Evolutionary conservation across 2,113 vertebrate genomes (phyloP), one percentile per base, ranked within the genome.

Genomic region (Sula dactylatra): DNA sequence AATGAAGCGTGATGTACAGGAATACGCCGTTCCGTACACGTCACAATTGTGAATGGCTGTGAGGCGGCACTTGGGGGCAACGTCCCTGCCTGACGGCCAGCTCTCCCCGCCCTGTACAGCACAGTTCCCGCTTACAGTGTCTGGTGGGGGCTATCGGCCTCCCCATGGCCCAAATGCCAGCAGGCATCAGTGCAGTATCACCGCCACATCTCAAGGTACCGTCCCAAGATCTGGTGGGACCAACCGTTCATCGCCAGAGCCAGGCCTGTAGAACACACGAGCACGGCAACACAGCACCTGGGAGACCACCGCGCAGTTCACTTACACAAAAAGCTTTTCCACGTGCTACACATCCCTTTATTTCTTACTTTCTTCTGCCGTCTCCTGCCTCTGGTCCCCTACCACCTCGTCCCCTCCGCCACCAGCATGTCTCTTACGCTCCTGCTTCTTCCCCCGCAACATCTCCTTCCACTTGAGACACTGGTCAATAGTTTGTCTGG

Each of bases 41-140:
- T 16, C 31, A 73, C n/a, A 5, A 13, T 17, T 26, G 34, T 9
- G 0, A 32, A 2, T 4, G 38, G 26, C 42, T 58, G 40, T 0
- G 3, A 20, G 45, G 47, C 4, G 17, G 81, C 70, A n/a, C 44
- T 10, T 1, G 1, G 56, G 32, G 36, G 32, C 6, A 22, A 25
- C 0, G 1, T 11, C 32, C 44, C 56, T 9, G 6, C 4, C 3
- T 3, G 3, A 15, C 2, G 1, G 25, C 8, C 20, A 13, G 34
- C 16, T 55, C n/a, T 31, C 29, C 50, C 42, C 34, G 4, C 27
- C 2, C 0, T 13, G 2, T 8, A 27, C 10, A 31, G 64, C 7
- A 0, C 1, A 12, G 61, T 38, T 40, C 21, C 27, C 0, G 3
- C n/a, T 18, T 32, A 22, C 0, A 42, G 25, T 1, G 2, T 47